phyloP scores from a whole-genome alignment of 1,140 invertebrate species.

The Zaprionus lachaisei region DNA sequence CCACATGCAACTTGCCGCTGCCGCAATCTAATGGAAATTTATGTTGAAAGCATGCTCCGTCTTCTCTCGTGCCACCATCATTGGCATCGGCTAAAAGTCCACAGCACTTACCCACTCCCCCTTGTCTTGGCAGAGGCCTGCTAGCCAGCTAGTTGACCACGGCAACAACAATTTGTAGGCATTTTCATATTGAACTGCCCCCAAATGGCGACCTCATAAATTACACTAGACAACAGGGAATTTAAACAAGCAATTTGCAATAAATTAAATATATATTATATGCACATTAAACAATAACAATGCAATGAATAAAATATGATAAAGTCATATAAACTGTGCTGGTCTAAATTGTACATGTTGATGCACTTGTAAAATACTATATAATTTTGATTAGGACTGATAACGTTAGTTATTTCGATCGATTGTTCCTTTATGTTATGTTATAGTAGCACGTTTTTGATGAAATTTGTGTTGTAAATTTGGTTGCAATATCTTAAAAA shows the following conservation, averaged over 20 bases:
- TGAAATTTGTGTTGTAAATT: no score
- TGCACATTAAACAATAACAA: no score
- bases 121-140: neutral
- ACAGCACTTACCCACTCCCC: conserved; percentile 17
- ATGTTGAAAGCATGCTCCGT: conserved; percentile 75
- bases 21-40: conserved; percentile 81
- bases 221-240: conserved; percentile 40
- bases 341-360: no score
- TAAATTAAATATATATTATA: neutral
- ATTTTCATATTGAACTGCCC: conserved; percentile 76
- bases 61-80: conserved; percentile 44
- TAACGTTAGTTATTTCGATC: no score
- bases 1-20: conserved; percentile 73
- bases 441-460: no score
- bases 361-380: no score
- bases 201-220: conserved; percentile 53
- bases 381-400: no score
- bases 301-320: no score
- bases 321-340: no score
- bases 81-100: conserved; percentile 30
- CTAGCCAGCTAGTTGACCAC: conserved; percentile 54
- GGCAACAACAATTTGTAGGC: conserved; percentile 74
- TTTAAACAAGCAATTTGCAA: neutral
- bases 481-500: no score
- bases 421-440: no score